Conservation (phyloP, 2,113 vertebrate species). For the Ammospiza nelsoni region DNA sequence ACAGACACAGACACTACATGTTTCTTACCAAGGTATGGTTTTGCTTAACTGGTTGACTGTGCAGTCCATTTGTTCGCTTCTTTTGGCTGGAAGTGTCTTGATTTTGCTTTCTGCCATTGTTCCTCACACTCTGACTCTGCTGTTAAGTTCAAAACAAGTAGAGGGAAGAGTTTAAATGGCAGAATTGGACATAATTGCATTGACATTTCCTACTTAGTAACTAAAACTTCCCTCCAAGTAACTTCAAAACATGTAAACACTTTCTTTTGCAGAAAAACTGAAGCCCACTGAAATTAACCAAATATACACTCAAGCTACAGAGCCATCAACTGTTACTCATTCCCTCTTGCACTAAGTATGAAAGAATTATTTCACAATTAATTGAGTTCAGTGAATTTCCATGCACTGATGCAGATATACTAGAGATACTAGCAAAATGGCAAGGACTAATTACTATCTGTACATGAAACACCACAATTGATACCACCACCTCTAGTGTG, state of each 20-base stretch:
- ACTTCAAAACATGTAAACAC: not conserved
- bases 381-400: not conserved
- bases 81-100: conserved; percentile 86
- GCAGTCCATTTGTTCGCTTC: conserved; percentile 82
- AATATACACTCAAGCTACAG: not conserved
- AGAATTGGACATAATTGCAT: not conserved
- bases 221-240: not conserved
- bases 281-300: not conserved
- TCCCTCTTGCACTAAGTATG: not conserved
- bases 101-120: conserved; percentile 84
- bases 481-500: not conserved
- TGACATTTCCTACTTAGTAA: not conserved
- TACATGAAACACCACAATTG: not conserved
- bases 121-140: conserved; percentile 80
- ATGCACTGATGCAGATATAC: not conserved
- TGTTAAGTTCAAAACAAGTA: conserved; percentile 24
- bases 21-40: conserved; percentile 74
- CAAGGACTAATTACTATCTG: not conserved
- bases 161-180: not conserved
- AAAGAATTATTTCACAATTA: not conserved
- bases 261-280: not conserved
- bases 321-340: not conserved
- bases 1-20: not conserved
- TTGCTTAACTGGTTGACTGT: conserved; percentile 75
- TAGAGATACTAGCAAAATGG: not conserved